phyloP scores from a whole-genome alignment of 92 coral and sea anemone genomes.

The Parazoanthus atlanticus region DNA sequence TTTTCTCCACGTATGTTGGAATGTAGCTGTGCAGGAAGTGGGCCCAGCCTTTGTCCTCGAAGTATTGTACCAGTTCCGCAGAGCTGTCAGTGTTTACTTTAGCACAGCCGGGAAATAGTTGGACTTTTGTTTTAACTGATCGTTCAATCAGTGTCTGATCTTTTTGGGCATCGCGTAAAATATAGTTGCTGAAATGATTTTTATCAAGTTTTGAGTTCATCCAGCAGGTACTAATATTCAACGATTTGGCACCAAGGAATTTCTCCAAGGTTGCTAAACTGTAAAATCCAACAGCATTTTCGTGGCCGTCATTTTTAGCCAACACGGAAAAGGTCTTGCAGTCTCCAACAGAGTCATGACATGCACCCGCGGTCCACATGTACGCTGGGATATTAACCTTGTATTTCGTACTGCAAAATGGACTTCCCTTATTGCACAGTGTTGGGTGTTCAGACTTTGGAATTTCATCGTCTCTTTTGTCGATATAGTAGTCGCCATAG shows the following conservation, averaged over 20 bases:
- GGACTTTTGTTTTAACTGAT: constrained; percentile 1
- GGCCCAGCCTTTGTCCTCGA: constrained; percentile 32
- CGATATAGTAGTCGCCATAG: not conserved
- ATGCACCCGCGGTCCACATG: constrained; percentile 53
- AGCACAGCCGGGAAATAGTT: constrained; percentile 43
- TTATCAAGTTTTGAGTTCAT: not conserved
- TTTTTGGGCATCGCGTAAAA: not conserved
- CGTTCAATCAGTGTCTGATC: not conserved
- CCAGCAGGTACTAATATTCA: constrained; percentile 40
- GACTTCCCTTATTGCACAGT: not conserved
- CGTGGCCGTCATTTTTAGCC: constrained; percentile 53
- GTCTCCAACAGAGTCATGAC: constrained; percentile 23
- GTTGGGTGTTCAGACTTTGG: not conserved
- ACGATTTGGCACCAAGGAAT: constrained; percentile 45
- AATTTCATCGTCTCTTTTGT: not conserved
- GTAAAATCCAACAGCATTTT: constrained; percentile 49
- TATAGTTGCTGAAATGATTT: accelerated
- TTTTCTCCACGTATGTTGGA: constrained; percentile 40
- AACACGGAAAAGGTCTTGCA: constrained; percentile 42
- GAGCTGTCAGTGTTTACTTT: constrained; percentile 20
- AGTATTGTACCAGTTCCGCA: not conserved
- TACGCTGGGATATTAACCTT: constrained; percentile 47
- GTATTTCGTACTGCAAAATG: constrained; percentile 21
- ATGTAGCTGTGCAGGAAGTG: constrained; percentile 49
- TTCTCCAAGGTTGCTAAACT: constrained; percentile 39